Base-by-base conservation (phyloP, 2,113 vertebrate genomes). In the Engystomops pustulosus region DNA sequence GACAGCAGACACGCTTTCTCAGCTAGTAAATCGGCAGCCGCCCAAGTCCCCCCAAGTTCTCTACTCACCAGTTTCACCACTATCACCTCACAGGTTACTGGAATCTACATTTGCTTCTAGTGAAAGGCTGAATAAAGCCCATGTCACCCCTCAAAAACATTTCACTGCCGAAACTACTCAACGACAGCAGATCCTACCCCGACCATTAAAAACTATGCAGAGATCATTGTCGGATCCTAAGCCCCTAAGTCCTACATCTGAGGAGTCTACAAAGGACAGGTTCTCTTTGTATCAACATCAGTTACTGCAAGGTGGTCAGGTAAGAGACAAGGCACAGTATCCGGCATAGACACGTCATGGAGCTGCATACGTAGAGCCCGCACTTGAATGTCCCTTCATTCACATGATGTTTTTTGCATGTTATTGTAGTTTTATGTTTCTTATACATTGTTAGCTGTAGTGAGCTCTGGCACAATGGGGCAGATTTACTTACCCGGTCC, bases 141-240 rank as follows among this genome's bases (percentile, higher is more conserved):
- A 98, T 4, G 97, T 99, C 32, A 97, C 97, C 23, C 97, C 98
- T 0, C 98, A 99, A 92, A 99, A 99, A 89, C 95, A 98, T 81
- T 98, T 98, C 86, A 93, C 94, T 11, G 85, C 95, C 0, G 97
- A 98, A 89, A 94, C 94, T 2, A 89, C 94, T 32, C 95, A 96
- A 84, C 96, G 95, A 85, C 96, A 98, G 88, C 97, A 98, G 90
- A 95, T 95, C 0, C 88, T 99, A 87, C 98, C 97, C 4, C 96
- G 97, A 81, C 97, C 98, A 85, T 96, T 99, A 89, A 99, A 98
- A 94, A 99, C 94, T 92, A 95, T 98, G 88, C 98, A 99, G 88
- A 95, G 98, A 77, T 99, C 98, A 78, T 93, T 99, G 93, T 99
- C 98, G 0, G 98, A 99, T 89, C 98, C 98, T 72, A 99, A 99